Evolutionary conservation across 1,140 invertebrate genomes (phyloP), one percentile per base, ranked within the genome.

Genomic region (Luehdorfia chinensis): DNA sequence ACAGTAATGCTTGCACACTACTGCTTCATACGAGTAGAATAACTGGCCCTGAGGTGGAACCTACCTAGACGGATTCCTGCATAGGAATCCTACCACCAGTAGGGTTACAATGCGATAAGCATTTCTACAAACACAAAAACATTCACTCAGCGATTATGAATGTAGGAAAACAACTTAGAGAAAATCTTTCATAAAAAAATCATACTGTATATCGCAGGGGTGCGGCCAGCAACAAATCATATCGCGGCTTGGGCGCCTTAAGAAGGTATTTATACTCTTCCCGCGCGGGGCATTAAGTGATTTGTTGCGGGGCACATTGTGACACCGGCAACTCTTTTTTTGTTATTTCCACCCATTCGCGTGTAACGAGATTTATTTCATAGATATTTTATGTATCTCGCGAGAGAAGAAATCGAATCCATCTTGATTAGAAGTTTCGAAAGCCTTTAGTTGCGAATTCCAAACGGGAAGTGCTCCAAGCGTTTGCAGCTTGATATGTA

Each of bases 221-320:
- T 23, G 37, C 19, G 33, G 44, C 52, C 52, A 51, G 54, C 51
- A 53, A 71, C 66, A 71, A 71, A 71, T 71, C 67, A 71, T 71
- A 59, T 59, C 21, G 25, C 21, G 47, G 55, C 56, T 36, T 16
- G 33, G 18, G 16, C 33, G 16, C 18, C 33, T 36, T 36, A 36
- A 36, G 33, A 12, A 21, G 33, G 33, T 36, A 36, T 36, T 36
- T 36, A 36, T 36, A 11, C 11, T 8, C 15, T 12, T 19, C 33
- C 18, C n/a, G 33, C 18, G 18, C 27, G 27, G 4, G 31, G 33
- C 9, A 19, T 21, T 36, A 36, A 36, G 33, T 36, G 33, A 36
- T 36, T 36, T 36, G n/a, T n/a, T n/a, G 33, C 18, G 5, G 33
- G 15, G 15, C 33, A 12, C 32, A 18, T 12, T 12, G 18, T 9